Percentiles rank a stretch among this genome's conserved stretches.
phyloP scores from a whole-genome alignment of 2,113 vertebrate genomes.

The Pangasianodon gigas region DNA sequence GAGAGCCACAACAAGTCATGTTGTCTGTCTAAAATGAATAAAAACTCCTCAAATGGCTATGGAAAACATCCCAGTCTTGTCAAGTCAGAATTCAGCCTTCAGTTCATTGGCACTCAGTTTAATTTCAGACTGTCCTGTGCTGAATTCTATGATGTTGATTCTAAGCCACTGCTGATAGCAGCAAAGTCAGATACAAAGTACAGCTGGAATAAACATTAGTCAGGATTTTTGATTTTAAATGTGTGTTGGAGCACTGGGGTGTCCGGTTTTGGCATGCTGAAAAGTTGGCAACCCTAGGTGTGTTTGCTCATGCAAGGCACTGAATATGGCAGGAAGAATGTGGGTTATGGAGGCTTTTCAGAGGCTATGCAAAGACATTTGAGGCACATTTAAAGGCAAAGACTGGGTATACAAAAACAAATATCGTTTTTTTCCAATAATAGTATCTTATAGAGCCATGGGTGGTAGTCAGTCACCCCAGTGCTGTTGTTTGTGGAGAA shows the following conservation, averaged over 20 bases:
- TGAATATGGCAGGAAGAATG: neutral
- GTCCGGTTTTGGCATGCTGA: neutral
- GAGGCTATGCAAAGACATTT: neutral
- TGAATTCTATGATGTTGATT: neutral
- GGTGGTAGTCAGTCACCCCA: slow-evolving; percentile 28
- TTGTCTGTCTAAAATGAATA: neutral
- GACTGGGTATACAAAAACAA: neutral
- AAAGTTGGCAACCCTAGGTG: neutral
- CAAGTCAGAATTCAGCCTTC: neutral
- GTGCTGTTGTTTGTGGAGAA: slow-evolving; percentile 17
- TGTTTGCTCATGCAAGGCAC: neutral
- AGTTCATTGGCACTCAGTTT: neutral
- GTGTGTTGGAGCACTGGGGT: neutral
- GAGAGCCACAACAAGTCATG: neutral
- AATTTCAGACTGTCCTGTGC: neutral
- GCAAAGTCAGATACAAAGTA: neutral
- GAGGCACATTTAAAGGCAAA: neutral
- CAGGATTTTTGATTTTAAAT: neutral
- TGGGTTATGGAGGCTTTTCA: neutral
- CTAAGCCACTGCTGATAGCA: neutral
- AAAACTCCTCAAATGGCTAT: neutral
- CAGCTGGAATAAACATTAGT: neutral
- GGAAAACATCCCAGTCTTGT: neutral
- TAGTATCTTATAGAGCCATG: neutral
- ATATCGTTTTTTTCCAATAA: neutral